Base-by-base conservation (phyloP, 2,113 vertebrate genomes). In the Malurus elegans region DNA sequence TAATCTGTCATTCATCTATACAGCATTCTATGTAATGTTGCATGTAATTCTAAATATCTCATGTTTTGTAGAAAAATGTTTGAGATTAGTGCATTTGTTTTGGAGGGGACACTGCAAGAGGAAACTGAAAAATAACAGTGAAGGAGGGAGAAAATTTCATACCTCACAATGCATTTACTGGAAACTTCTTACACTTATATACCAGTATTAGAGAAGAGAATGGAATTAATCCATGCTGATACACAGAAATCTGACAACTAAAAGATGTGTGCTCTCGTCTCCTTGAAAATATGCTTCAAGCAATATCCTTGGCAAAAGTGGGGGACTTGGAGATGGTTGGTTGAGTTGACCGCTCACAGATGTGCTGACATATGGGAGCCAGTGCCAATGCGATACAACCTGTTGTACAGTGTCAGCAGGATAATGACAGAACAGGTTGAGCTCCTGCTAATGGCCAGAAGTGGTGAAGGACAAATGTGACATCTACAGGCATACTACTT, bases 301-400 rank as follows among this genome's bases (percentile, higher is more conserved):
- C 96, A 97, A 97, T 96, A 97, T 97, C 95, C 93, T 85, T 98
- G 97, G 97, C 95, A 72, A 96, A 93, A 90, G 86, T 94, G 88
- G 96, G 85, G 94, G 98, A 96, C 98, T 98, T 98, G 93, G 88
- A 86, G 96, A 98, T 91, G 96, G 95, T 97, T 96, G 96, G 96
- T 96, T 97, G 96, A 95, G 93, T 90, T 97, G 97, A 97, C 97
- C 96, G 89, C 95, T 97, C 97, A 98, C 98, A 99, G 98, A 98
- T 98, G 98, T 98, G 96, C 88, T 93, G 97, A 96, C 98, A 99
- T 98, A 98, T 98, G 98, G 98, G 95, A 98, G 96, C 96, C 96
- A 97, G 97, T 98, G 97, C 97, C 96, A 91, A 87, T 95, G 97
- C 96, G 66, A 96, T 95, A 96, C 97, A 98, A 99, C 99, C 98